Conservation (phyloP, 2,113 vertebrate species). For the Pandion haliaetus region DNA sequence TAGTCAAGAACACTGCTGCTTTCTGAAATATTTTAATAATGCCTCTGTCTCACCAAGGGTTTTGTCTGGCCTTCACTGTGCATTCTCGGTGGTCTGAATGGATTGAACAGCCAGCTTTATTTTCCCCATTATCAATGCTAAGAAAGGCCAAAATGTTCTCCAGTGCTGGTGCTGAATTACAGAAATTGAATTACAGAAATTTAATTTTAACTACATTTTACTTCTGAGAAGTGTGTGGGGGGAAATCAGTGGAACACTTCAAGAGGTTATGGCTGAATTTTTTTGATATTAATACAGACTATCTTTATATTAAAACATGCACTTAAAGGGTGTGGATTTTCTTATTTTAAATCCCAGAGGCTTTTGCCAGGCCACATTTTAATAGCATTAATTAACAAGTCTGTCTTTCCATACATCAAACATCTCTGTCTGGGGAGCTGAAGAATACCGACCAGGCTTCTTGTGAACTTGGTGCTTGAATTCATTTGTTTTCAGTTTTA, state of each 20-base stretch:
- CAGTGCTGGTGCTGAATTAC: background rate
- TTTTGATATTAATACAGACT: background rate
- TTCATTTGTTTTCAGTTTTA: slow-evolving; percentile 66
- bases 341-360: slow-evolving; percentile 16
- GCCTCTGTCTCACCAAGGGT: background rate
- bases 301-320: background rate
- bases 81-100: background rate
- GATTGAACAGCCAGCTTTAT: slow-evolving; percentile 34
- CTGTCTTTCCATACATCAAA: slow-evolving; percentile 33
- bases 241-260: background rate
- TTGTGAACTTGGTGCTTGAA: slow-evolving; percentile 64
- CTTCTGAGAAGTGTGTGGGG: background rate
- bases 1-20: background rate
- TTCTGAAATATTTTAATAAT: slow-evolving; percentile 25
- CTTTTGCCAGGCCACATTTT: slow-evolving; percentile 8
- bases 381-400: slow-evolving; percentile 47
- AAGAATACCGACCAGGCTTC: background rate
- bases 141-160: slow-evolving; percentile 34
- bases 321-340: slow-evolving; percentile 13
- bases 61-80: background rate
- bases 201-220: slow-evolving; percentile 24
- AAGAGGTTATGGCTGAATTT: background rate
- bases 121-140: slow-evolving; percentile 35
- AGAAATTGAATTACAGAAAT: slow-evolving; percentile 30
- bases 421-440: slow-evolving; percentile 16